Conservation (phyloP, 2,888 invertebrate genomes). For the Hypomecis atomaria region DNA sequence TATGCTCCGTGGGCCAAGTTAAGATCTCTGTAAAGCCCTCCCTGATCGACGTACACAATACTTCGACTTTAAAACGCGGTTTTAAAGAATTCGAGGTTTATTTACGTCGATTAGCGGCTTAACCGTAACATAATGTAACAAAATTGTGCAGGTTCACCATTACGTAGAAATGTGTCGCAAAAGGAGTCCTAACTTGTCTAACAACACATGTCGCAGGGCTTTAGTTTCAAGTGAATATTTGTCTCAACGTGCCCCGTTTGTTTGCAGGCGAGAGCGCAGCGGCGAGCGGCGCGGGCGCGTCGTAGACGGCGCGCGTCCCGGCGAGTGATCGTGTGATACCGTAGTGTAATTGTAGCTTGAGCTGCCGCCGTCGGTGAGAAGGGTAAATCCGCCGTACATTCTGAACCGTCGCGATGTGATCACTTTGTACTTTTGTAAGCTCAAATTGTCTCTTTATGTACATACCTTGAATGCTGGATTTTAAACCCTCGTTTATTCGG, state of each 20-base stretch:
- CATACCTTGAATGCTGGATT: constrained; percentile 77
- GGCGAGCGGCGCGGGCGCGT: constrained; percentile 61
- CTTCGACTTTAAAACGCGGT: too few relatives aligned
- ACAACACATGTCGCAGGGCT: too few relatives aligned
- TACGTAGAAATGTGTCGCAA: too few relatives aligned
- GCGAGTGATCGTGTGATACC: constrained; percentile 79
- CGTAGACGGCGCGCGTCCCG: constrained; percentile 58
- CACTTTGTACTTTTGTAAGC: constrained; percentile 84
- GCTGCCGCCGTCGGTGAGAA: constrained; percentile 79
- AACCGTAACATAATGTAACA: too few relatives aligned
- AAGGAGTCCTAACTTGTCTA: too few relatives aligned
- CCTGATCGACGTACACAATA: too few relatives aligned
- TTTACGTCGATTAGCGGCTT: too few relatives aligned
- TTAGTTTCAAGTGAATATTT: neutral
- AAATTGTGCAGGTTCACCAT: too few relatives aligned
- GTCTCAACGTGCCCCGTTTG: constrained; percentile 3
- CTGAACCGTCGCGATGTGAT: constrained; percentile 80
- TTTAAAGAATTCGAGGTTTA: too few relatives aligned
- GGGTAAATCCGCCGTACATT: constrained; percentile 80
- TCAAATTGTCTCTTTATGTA: constrained; percentile 81
- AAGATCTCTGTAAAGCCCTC: too few relatives aligned
- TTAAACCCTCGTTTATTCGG: constrained; percentile 63
- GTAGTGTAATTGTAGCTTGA: constrained; percentile 80
- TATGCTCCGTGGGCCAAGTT: too few relatives aligned
- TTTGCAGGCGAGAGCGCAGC: constrained; percentile 50